Base-by-base conservation (phyloP, 2,888 invertebrate species). In the Celastrina argiolus region DNA sequence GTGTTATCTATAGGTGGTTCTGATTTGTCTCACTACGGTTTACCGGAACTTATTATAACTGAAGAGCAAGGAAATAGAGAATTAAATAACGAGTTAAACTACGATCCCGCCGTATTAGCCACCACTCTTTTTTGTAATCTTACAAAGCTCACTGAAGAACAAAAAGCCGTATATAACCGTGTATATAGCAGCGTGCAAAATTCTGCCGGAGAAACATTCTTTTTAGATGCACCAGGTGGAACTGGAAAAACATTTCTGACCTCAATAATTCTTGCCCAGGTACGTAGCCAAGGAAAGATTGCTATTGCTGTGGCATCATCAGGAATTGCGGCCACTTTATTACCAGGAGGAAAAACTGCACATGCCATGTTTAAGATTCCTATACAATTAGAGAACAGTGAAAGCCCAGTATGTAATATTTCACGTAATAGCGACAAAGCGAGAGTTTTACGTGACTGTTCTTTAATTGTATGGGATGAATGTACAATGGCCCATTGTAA, bases 321-420 rank as follows among this genome's bases (percentile, higher is more conserved):
- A 68, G 70, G 69, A 36, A 69, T 70, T 65, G 71, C 71, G 34
- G 70, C 84, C 63, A 82, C 78, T 56, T 73, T 87, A 65, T 73
- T 87, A 45, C 73, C 76, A 70, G 77, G 80, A 68, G 81, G 80
- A 36, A 71, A 78, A 73, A 85, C 79, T 45, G 77, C 77, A 64
- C 81, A 81, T 66, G 76, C 77, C 26, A 71, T 74, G 65, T 79
- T 82, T 68, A 79, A 78, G 66, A 72, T 80, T 59, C 79, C 80
- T 63, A 64, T 74, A 65, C 73, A 72, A n/a, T n/a, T n/a, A n/a
- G n/a, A n/a, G n/a, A n/a, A n/a, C n/a, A n/a, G n/a, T n/a, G n/a
- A 72, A 71, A 69, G 67, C 67, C 68, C 68, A 75, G 68, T 74
- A 68, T 74, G 72, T 71, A 71, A 68, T 71, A 66, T 74, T 72